Conservation (phyloP, 2,888 invertebrate species). For the Athetis lepigone region DNA sequence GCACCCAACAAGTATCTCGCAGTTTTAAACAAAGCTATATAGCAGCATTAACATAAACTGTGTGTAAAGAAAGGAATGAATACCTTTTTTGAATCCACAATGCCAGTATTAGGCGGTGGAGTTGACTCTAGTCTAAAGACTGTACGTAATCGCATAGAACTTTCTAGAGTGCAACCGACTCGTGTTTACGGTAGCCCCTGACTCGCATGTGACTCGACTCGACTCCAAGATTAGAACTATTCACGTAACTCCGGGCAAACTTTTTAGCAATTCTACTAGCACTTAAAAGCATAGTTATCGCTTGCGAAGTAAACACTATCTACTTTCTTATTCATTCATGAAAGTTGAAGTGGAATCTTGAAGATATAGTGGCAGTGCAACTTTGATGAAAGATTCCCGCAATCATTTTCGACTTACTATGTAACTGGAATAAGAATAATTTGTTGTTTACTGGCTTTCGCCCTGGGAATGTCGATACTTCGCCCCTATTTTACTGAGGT, state of each 20-base stretch:
- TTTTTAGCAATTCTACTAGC: constrained; percentile 81
- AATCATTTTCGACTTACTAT: constrained; percentile 49
- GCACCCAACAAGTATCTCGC: constrained; percentile 84
- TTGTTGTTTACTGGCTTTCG: no score
- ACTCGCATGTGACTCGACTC: constrained; percentile 75
- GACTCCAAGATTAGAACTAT: constrained; percentile 84
- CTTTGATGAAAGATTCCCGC: constrained; percentile 44
- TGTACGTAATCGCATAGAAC: constrained; percentile 75
- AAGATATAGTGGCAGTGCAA: constrained; percentile 55
- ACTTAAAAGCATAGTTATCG: constrained; percentile 76
- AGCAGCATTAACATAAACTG: constrained; percentile 87
- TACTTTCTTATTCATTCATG: constrained; percentile 72
- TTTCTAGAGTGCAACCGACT: constrained; percentile 67
- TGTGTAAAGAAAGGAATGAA: constrained; percentile 77
- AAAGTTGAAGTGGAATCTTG: constrained; percentile 65
- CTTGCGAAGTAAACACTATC: constrained; percentile 67
- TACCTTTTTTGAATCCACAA: constrained; percentile 88
- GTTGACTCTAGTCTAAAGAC: constrained; percentile 81
- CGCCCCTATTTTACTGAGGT: no score
- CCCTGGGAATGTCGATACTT: no score
- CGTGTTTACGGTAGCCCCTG: constrained; percentile 71
- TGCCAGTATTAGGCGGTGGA: constrained; percentile 83
- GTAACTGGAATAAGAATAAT: no score
- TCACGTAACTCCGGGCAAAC: constrained; percentile 82
- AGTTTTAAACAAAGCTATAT: constrained; percentile 87